A percentile compares a stretch with the other conserved stretches of the same genome.
Evolutionary conservation across 1,140 invertebrate genomes (phyloP).

Genomic region (Bombus confusus): DNA sequence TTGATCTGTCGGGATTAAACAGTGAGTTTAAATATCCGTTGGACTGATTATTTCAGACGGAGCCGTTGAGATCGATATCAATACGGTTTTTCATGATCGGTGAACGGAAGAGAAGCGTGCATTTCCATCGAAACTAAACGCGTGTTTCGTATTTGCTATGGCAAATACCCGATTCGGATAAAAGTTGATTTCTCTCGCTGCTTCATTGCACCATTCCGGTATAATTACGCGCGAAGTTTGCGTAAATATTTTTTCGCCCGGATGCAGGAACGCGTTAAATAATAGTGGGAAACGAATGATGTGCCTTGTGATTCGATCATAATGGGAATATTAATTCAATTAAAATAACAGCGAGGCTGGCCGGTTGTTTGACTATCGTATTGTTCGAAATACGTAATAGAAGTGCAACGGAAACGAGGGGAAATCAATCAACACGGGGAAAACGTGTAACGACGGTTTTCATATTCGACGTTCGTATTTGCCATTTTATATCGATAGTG

Average conservation of each 20-base stretch:
- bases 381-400: background rate
- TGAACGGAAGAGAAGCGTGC: no score
- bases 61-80: background rate
- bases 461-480: background rate
- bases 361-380: background rate
- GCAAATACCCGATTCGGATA: background rate
- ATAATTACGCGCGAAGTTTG: background rate
- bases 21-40: background rate
- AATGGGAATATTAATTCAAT: conserved; percentile 5
- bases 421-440: background rate
- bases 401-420: background rate
- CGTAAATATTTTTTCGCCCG: background rate
- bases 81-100: background rate
- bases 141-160: background rate
- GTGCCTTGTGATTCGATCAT: background rate
- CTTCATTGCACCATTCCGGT: background rate
- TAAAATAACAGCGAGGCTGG: background rate
- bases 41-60: background rate
- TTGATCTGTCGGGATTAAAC: background rate
- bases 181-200: background rate
- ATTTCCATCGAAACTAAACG: background rate
- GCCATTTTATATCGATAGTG: background rate
- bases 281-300: background rate
- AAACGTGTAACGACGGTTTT: background rate
- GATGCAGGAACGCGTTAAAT: background rate